Evolutionary conservation across 2,888 invertebrate species (phyloP).

Genomic region (Volucella zonaria): DNA sequence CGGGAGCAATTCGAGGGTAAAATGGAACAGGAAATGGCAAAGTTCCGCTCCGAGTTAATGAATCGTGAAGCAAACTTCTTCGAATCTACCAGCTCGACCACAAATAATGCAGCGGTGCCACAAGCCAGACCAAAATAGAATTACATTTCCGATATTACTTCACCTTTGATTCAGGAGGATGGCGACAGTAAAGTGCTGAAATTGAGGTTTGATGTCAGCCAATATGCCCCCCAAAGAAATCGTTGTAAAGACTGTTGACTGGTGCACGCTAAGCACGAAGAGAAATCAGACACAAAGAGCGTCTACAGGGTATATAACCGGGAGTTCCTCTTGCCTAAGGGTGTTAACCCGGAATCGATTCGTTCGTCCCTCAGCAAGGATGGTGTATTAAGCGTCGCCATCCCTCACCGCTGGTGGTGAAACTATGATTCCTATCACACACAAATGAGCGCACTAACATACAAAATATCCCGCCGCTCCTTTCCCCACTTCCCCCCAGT

Average conservation of each 20-base stretch:
- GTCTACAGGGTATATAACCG: constrained; percentile 99
- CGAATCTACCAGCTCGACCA: constrained; percentile 81
- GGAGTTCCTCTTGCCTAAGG: constrained; percentile 97
- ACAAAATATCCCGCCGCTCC: constrained; percentile 32
- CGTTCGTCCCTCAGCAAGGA: constrained; percentile 97
- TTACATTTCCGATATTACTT: constrained; percentile 93
- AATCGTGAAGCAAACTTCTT: no score
- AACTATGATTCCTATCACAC: constrained; percentile 83
- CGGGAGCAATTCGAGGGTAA: no score
- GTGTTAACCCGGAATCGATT: constrained; percentile 97
- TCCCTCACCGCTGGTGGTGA: constrained; percentile 84
- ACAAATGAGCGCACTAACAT: constrained; percentile 77
- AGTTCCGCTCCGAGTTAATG: no score
- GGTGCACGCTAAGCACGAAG: constrained; percentile 99
- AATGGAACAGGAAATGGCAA: no score
- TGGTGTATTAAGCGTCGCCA: constrained; percentile 96
- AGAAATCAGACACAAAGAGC: constrained; percentile 97
- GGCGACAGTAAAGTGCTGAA: constrained; percentile 97
- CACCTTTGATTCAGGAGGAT: constrained; percentile 93
- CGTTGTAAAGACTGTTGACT: constrained; percentile 98
- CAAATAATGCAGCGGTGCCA: constrained; percentile 82
- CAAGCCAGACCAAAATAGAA: constrained; percentile 81
- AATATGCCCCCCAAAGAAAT: constrained; percentile 98
- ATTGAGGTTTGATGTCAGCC: constrained; percentile 97
- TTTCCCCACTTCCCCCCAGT: background rate